Evolutionary conservation across 2,797 vertebrate genomes (phyloP).

Genomic region (Otus scops): DNA sequence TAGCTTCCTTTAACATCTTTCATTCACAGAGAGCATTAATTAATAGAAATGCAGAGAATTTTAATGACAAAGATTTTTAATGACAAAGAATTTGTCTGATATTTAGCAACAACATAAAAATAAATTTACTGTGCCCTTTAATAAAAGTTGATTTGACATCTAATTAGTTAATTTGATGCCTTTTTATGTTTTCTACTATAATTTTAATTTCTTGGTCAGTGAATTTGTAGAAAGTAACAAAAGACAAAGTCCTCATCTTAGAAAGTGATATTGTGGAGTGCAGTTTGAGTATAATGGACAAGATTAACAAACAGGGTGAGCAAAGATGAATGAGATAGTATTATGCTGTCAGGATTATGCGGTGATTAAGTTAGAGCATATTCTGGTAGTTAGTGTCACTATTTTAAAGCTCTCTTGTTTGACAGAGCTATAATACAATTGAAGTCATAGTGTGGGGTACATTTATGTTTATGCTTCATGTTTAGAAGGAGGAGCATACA

Average conservation of each 20-base stretch:
- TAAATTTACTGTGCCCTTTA: neutral
- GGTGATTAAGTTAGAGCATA: neutral
- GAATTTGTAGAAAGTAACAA: neutral
- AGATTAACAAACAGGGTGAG: neutral
- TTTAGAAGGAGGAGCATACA: neutral
- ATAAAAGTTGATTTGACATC: neutral
- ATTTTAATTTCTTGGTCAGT: neutral
- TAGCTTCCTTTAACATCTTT: neutral
- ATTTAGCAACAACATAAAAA: neutral
- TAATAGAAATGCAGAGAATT: neutral
- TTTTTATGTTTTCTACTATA: neutral
- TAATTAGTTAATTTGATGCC: neutral
- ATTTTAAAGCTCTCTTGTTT: neutral
- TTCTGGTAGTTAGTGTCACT: neutral
- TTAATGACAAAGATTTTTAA: neutral
- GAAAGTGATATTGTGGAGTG: neutral
- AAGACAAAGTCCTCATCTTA: neutral
- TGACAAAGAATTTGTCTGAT: neutral
- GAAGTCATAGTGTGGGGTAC: neutral
- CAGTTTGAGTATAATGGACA: neutral
- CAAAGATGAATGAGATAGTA: neutral
- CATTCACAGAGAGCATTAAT: neutral
- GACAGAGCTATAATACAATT: neutral
- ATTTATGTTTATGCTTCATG: neutral
- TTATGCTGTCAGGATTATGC: neutral